Base-by-base conservation (phyloP, 37 sponge, comb jelly and placozoan species). In the Agelas oroides region DNA sequence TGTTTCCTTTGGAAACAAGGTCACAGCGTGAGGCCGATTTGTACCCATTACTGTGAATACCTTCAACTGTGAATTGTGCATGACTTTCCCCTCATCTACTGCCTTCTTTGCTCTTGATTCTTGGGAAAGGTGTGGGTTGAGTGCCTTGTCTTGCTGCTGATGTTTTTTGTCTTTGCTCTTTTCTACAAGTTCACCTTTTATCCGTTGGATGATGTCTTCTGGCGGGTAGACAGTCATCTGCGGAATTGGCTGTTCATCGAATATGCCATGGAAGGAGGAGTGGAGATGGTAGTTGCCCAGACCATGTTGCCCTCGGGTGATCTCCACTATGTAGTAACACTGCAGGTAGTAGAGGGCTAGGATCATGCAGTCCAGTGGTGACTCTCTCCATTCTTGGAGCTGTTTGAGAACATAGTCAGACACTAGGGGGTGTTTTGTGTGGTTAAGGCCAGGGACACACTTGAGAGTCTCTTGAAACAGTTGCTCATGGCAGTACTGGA, bases 391-490 rank as follows among this genome's bases (percentile, higher is more conserved):
- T 65, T 65, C 70, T 58, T 27, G 70, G 32, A 80, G 81, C 3
- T 80, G 57, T 57, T 80, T 80, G 38, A 80, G 31, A 52, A 80
- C 81, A 66, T 53, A 38, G 55, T 80, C 67, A 19, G 67, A 52
- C 33, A 31, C 69, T 80, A 67, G 70, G n/a, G 81, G 24, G 57
- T 80, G 81, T 52, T 80, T 80, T n/a, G n/a, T n/a, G n/a, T n/a
- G n/a, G n/a, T n/a, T n/a, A n/a, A 13, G 27, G 27, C n/a, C n/a
- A n/a, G n/a, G n/a, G n/a, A n/a, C n/a, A n/a, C n/a, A n/a, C n/a
- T n/a, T n/a, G n/a, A n/a, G n/a, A n/a, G n/a, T n/a, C n/a, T n/a
- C n/a, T n/a, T n/a, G n/a, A n/a, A n/a, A n/a, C n/a, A n/a, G n/a
- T n/a, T n/a, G n/a, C n/a, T n/a, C n/a, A n/a, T n/a, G n/a, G n/a